phyloP scores from a whole-genome alignment of 2,797 vertebrate genomes.

The Anomalospiza imberbis region DNA sequence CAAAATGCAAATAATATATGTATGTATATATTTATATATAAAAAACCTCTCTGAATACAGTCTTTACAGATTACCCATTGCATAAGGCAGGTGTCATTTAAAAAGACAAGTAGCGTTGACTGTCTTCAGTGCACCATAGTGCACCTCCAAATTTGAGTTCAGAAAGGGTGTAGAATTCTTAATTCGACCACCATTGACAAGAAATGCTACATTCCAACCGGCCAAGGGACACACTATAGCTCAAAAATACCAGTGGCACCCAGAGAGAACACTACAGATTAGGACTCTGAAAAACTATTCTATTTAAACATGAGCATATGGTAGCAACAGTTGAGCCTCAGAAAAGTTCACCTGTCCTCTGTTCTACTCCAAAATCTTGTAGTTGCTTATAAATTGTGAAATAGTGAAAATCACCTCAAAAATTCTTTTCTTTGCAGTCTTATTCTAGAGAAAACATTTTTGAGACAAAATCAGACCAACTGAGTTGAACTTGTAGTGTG shows the following conservation, averaged over 20 bases:
- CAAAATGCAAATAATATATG: constrained; percentile 71
- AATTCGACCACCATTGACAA: not conserved
- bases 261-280: constrained; percentile 1
- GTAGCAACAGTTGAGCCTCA: constrained; percentile 52
- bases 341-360: constrained; percentile 71
- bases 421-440: constrained; percentile 29
- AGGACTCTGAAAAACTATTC: constrained; percentile 45
- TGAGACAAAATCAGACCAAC: constrained; percentile 54
- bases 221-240: constrained; percentile 26
- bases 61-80: constrained; percentile 62
- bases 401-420: constrained; percentile 43
- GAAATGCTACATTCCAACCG: constrained; percentile 49
- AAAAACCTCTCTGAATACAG: constrained; percentile 60
- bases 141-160: constrained; percentile 24
- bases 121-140: constrained; percentile 25
- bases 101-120: constrained; percentile 68
- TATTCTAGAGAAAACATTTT: constrained; percentile 25
- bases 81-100: constrained; percentile 70
- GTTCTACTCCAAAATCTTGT: constrained; percentile 37
- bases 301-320: constrained; percentile 49
- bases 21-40: constrained; percentile 62
- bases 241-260: constrained; percentile 26
- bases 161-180: not conserved
- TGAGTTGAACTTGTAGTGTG: constrained; percentile 8
- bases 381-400: constrained; percentile 52